These are phyloP conservation scores for Carcina quercana DNA, from an alignment of 2,888 invertebrate genomes.

Conservation along the genomic window DNA sequence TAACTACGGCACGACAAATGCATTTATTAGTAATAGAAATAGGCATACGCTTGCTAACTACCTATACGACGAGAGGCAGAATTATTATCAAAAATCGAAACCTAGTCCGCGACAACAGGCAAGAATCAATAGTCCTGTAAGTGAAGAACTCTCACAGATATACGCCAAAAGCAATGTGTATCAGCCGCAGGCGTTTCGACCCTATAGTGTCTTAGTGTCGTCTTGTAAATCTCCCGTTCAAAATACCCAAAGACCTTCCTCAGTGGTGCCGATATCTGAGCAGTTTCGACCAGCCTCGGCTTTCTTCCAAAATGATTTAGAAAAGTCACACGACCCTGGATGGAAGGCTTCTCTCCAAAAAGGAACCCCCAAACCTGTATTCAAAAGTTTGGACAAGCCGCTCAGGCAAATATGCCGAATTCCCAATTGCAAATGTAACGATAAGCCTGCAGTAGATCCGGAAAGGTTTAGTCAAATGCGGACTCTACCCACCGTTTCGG, in stretches of 20 bases:
- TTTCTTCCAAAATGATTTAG: constrained; percentile 40
- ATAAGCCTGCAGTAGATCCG: constrained; percentile 31
- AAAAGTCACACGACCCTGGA: constrained; percentile 48
- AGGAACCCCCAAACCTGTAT: constrained; percentile 41
- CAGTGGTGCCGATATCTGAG: constrained; percentile 61
- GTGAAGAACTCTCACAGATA: constrained; percentile 41
- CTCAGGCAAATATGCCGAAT: constrained; percentile 51
- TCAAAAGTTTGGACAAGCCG: constrained; percentile 51
- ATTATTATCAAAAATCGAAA: constrained; percentile 40
- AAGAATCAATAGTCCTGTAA: constrained; percentile 40
- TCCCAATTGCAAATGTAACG: constrained; percentile 61
- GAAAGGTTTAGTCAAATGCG: constrained; percentile 47
- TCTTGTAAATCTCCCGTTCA: constrained; percentile 41
- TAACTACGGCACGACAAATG: constrained; percentile 41
- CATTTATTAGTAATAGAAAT: constrained; percentile 29
- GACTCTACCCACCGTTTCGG: constrained; percentile 49
- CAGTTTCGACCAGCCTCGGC: constrained; percentile 60
- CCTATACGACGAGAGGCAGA: constrained; percentile 48
- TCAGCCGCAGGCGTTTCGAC: constrained; percentile 48
- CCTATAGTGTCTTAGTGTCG: constrained; percentile 61
- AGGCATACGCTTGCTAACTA: constrained; percentile 52
- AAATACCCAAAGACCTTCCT: constrained; percentile 50
- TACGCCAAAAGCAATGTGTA: constrained; percentile 37
- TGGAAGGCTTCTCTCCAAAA: constrained; percentile 59
- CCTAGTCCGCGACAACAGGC: constrained; percentile 36